Base-by-base conservation (phyloP, 2,113 vertebrate species). In the Sinocyclocheilus anshuiensis region DNA sequence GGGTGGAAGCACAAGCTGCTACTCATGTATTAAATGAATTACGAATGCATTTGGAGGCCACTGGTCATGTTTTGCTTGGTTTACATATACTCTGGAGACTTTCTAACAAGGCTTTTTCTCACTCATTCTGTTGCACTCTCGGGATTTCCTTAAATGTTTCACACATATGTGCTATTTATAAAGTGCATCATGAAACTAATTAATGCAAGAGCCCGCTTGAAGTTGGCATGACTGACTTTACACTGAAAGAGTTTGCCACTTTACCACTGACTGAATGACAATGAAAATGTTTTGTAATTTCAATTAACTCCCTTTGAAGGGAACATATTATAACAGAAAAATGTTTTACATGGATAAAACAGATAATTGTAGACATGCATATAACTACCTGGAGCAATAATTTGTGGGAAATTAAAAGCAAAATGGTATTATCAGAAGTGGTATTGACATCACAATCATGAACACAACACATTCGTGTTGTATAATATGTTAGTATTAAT, bases 1-100 rank as follows among this genome's bases (percentile, higher is more conserved):
- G 82, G 82, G 77, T 59, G 82, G 82, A 76, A 84, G 55, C 76
- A 65, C 86, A 85, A 81, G 77, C 77, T 85, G 83, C 57, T 85
- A 85, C 65, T 57, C 53, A 69, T 76, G 77, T 78, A 76, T 84
- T 84, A 79, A 87, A 84, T 87, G 9, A 83, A 83, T 77, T 61
- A 61, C 78, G 67, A 87, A 84, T 87, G 75, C 63, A 45, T 83
- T 79, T 78, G 48, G 81, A 84, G 77, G 53, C 57, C 87, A 81
- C 81, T 84, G 77, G 69, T 80, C 42, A 81, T 87, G 83, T 85
- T 87, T 81, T 59, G 42, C 33, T 81, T 55, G 69, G 67, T 84
- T 63, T 80, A 29, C 65, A 42, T 87, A 61, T 84, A 84, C 26
- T 84, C 57, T 36, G 65, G 29, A 79, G 65, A 85, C 75, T 53